Base-by-base conservation (phyloP, 2,797 vertebrate genomes). In the Malacoctenus gilli region DNA sequence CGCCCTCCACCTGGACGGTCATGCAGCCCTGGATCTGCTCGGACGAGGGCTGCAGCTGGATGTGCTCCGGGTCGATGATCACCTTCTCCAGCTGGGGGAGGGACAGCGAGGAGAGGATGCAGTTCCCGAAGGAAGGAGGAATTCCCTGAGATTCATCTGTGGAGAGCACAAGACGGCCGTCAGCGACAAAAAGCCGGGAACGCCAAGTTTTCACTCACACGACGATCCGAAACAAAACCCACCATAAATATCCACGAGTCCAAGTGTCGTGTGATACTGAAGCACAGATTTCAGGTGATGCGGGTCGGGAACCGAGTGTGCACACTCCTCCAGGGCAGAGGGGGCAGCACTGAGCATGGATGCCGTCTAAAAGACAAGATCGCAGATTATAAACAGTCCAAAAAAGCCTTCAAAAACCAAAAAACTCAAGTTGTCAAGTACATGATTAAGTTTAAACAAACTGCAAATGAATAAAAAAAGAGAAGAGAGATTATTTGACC, bases 21-120 rank as follows among this genome's bases (percentile, higher is more conserved):
- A 90, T 34, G 1, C 87, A 89, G 0, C 68, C 80, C 4, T 75
- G 63, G 16, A 91, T 61, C 30, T 84, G 71, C 51, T 89, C 83
- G 0, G 79, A 28, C 0, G 71, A 21, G 2, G 83, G 35, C 42
- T 87, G 60, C 1, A 89, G 3, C 34, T 88, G 75, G 0, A 89
- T 58, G 22, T 87, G 82, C 2, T 85, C 80, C 0, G 77, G 39
- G 2, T 87, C 67, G 0, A 89, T 88, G 3, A 88, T 76, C 0
- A 91, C 84, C 56, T 87, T 89, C 72, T 89, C 87, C 58, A 89
- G 72, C 62, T 80, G 84, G 32, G 73, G 89, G 25, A 91, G 88
- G 10, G 83, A 83, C 56, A 90, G 57, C 0, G 85, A 87, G 1
- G 87, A 88, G 2, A 90, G 82, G 80, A 91, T 89, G 83, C 85